Conservation (phyloP, 37 sponge, comb jelly and placozoan genomes). For the Spongilla lacustris region DNA sequence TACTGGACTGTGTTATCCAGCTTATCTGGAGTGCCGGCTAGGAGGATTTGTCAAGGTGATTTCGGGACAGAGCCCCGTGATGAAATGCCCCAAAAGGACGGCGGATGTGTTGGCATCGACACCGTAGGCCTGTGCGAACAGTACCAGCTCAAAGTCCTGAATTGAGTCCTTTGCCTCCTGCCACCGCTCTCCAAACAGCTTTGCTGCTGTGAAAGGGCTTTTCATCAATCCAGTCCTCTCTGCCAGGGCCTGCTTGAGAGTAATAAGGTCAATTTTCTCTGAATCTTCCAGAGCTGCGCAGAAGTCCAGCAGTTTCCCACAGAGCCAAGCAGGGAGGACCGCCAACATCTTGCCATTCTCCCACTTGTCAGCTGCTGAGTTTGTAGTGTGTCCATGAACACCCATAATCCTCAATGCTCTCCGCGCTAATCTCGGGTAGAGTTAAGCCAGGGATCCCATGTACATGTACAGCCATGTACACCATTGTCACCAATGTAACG, state of each 20-base stretch:
- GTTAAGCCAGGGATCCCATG: not conserved
- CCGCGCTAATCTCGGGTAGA: slow-evolving; percentile 20
- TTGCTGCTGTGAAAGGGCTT: not conserved
- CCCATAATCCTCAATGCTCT: not conserved
- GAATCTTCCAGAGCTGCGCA: slow-evolving; percentile 19
- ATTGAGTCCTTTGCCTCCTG: not conserved
- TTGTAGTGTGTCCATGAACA: slow-evolving; percentile 22
- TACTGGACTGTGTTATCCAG: not conserved
- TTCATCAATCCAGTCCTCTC: not conserved
- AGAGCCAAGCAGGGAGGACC: slow-evolving; percentile 13
- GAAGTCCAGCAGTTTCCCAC: slow-evolving; percentile 31
- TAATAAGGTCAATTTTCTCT: not conserved
- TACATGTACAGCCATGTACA: not conserved
- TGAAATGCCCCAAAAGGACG: not conserved
- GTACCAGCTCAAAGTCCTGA: not conserved
- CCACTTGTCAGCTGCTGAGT: slow-evolving; percentile 42
- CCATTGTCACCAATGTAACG: slow-evolving; percentile 15
- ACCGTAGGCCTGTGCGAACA: not conserved
- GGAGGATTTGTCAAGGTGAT: not conserved
- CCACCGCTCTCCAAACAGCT: not conserved
- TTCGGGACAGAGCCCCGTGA: not conserved
- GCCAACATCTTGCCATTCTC: slow-evolving; percentile 20
- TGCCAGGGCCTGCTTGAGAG: slow-evolving; percentile 22
- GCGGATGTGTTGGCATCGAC: not conserved
- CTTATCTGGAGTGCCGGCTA: not conserved